Evolutionary conservation across 2,888 invertebrate species (phyloP).

Genomic region (Lypha dubia): DNA sequence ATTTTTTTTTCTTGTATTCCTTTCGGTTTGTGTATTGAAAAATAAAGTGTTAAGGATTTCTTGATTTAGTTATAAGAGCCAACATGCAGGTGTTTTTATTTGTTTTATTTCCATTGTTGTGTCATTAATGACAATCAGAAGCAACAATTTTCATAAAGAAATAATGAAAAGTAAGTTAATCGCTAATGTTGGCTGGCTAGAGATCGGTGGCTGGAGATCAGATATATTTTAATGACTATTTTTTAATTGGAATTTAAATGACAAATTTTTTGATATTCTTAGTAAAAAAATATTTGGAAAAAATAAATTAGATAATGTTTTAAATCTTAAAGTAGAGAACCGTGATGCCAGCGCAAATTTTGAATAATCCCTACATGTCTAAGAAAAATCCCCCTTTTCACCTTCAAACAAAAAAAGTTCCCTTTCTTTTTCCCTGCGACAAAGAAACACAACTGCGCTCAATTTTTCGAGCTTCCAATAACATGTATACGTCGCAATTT

Average conservation of each 20-base stretch:
- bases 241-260: conserved; percentile 10
- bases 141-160: conserved; percentile 36
- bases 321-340: too few relatives aligned
- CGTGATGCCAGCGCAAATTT: too few relatives aligned
- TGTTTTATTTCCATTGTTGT: conserved; percentile 33
- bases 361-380: too few relatives aligned
- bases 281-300: not conserved
- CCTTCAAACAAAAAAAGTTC: too few relatives aligned
- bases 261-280: not conserved
- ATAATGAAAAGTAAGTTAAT: conserved; percentile 12
- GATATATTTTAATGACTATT: not conserved
- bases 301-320: not conserved
- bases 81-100: conserved; percentile 63
- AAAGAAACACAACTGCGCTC: too few relatives aligned
- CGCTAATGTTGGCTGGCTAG: conserved; percentile 8
- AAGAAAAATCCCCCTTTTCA: too few relatives aligned
- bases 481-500: too few relatives aligned
- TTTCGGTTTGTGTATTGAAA: conserved; percentile 33
- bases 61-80: conserved; percentile 61
- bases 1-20: not conserved
- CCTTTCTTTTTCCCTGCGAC: too few relatives aligned
- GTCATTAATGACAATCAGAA: conserved; percentile 40
- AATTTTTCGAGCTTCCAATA: too few relatives aligned
- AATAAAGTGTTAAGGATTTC: conserved; percentile 53
- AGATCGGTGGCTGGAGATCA: conserved; percentile 13